phyloP scores from a whole-genome alignment of 2,888 invertebrate species.

The Teleiodes luculella region DNA sequence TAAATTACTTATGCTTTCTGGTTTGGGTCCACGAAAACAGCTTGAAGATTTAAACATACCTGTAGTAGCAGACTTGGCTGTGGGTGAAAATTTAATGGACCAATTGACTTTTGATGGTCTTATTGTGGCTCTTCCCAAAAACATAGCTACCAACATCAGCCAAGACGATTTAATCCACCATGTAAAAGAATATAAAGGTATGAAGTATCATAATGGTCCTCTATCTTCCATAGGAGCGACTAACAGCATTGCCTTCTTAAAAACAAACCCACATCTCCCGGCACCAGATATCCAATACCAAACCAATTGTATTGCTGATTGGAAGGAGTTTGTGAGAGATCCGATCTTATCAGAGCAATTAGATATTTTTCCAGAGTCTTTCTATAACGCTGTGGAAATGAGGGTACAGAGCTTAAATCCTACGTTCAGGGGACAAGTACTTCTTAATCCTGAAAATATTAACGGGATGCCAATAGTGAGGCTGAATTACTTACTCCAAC shows the following conservation, averaged over 20 bases:
- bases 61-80: constrained; percentile 48
- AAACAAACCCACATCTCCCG: constrained; percentile 61
- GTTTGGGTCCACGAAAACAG: constrained; percentile 54
- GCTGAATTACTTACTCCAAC: constrained; percentile 80
- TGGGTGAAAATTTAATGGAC: constrained; percentile 61
- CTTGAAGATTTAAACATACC: constrained; percentile 40
- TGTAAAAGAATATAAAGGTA: constrained; percentile 45
- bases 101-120: constrained; percentile 65
- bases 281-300: constrained; percentile 81
- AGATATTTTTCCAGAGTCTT: constrained; percentile 71
- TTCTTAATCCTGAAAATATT: constrained; percentile 82
- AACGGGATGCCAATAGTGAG: constrained; percentile 83
- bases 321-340: constrained; percentile 72
- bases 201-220: constrained; percentile 58
- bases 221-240: constrained; percentile 74
- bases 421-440: constrained; percentile 79
- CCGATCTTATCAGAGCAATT: constrained; percentile 47
- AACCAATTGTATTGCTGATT: constrained; percentile 67
- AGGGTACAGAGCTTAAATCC: constrained; percentile 79
- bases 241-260: constrained; percentile 77
- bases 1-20: constrained; percentile 57
- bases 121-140: constrained; percentile 70
- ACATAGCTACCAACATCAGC: constrained; percentile 61
- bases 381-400: constrained; percentile 78
- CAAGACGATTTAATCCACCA: constrained; percentile 55